Evolutionary conservation across 2,113 vertebrate species (phyloP), one percentile per base, ranked within the genome.

Genomic region (Dolichallabes microphthalmus): DNA sequence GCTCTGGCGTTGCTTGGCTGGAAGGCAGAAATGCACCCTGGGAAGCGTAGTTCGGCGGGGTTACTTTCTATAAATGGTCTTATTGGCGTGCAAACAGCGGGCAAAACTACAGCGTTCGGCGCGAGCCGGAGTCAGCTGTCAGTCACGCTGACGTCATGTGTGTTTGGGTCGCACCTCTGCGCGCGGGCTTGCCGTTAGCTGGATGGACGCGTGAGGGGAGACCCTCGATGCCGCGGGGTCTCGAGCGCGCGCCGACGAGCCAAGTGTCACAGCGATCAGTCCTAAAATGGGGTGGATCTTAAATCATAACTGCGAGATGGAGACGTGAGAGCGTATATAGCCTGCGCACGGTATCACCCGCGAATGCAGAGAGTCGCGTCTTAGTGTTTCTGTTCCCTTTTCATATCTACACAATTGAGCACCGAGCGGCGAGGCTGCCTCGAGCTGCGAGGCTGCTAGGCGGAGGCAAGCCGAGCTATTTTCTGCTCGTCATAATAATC

Each of bases 61-160:
- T 78, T 20, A 13, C 75, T 0, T 12, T 35, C 17, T 78, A 20
- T 58, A 57, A 57, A 20, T 12, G 19, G 14, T 58, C 53, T 45
- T 53, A 32, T 20, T 35, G 22, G 53, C 3, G 9, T 55, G 74
- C n/a, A 52, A 19, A 27, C 64, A 45, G 82, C 15, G 57, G 57
- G 3, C 57, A 27, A 71, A 88, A 87, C 87, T 89, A 83, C 87
- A 87, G 45, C 57, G 10, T 27, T 77, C 12, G 64, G 55, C 73
- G 57, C 66, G 78, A 75, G 75, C 71, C 77, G 35, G 75, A 84
- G 83, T 85, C 61, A 76, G 52, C 87, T 88, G 89, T 87, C 89
- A 90, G 30, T 92, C 91, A 90, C 32, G 73, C 78, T 87, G 85
- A 89, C 91, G 90, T 91, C 88, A 91, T 52, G 12, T 57, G 58